A percentile compares a stretch with the other conserved stretches of the same genome.
These are phyloP conservation scores for Petaurus breviceps DNA, from an alignment of 2,113 vertebrate species.

Conservation along the genomic window DNA sequence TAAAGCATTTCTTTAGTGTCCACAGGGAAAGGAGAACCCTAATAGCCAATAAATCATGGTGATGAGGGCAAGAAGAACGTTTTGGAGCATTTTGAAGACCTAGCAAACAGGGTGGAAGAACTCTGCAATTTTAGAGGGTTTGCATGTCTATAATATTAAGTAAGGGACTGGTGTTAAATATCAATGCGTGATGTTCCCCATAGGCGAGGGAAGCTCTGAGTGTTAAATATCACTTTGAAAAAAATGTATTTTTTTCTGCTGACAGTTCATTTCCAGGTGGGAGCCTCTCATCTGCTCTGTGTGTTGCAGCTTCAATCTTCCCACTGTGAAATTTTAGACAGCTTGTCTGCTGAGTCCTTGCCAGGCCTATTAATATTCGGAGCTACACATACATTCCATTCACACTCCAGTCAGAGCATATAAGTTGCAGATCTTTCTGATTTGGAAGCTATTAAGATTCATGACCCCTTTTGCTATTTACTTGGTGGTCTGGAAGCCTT, in stretches of 20 bases:
- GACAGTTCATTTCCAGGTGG: conserved; percentile 85
- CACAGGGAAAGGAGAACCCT: background rate
- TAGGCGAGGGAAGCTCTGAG: conserved; percentile 28
- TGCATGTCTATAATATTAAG: conserved; percentile 40
- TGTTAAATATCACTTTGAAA: conserved; percentile 77
- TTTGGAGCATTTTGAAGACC: conserved; percentile 18
- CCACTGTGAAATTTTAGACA: conserved; percentile 86
- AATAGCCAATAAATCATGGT: background rate
- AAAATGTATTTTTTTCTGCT: conserved; percentile 81
- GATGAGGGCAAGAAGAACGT: background rate
- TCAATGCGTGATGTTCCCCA: background rate
- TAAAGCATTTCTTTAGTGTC: background rate
- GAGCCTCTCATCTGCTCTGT: conserved; percentile 69
- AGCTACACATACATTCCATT: conserved; percentile 81
- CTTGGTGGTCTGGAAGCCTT: conserved; percentile 74
- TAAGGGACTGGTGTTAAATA: conserved; percentile 46
- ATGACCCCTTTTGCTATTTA: conserved; percentile 85
- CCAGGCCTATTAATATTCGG: conserved; percentile 85
- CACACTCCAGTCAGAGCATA: conserved; percentile 82
- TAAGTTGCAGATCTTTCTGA: conserved; percentile 85
- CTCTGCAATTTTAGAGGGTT: background rate
- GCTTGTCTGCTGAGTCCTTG: conserved; percentile 78
- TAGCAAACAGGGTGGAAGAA: background rate
- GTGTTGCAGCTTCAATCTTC: conserved; percentile 80
- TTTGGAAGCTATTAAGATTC: conserved; percentile 89